phyloP scores from a whole-genome alignment of 2,888 invertebrate genomes.

The Lottia scabra region DNA sequence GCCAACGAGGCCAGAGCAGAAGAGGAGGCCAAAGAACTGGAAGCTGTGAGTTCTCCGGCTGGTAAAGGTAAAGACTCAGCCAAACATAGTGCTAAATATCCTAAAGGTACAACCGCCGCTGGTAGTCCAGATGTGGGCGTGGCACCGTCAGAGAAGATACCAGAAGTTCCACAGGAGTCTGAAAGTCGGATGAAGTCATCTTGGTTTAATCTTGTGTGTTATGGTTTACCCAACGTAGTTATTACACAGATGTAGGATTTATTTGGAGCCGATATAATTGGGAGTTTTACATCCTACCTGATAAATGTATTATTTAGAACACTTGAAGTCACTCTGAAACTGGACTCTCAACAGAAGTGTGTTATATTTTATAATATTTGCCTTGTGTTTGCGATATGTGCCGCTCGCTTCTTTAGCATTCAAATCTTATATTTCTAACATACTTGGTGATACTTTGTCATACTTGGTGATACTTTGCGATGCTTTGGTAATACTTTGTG shows the following conservation, averaged over 20 bases:
- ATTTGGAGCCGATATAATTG: no score
- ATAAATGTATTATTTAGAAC: no score
- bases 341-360: no score
- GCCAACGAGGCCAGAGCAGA: slow-evolving; percentile 40
- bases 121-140: slow-evolving; percentile 7
- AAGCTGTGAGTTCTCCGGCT: slow-evolving; percentile 18
- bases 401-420: no score
- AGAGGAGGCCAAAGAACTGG: slow-evolving; percentile 30
- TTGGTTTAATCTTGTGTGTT: slow-evolving; percentile 66
- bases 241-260: slow-evolving; percentile 50
- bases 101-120: slow-evolving; percentile 30
- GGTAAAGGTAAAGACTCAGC: slow-evolving; percentile 14
- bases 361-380: no score
- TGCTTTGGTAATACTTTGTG: no score
- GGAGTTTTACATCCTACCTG: no score
- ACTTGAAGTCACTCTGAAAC: no score
- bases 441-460: no score
- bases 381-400: no score
- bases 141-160: slow-evolving; percentile 14
- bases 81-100: slow-evolving; percentile 29
- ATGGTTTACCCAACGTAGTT: slow-evolving; percentile 67
- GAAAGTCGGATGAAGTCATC: slow-evolving; percentile 39
- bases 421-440: no score
- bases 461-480: no score
- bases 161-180: slow-evolving; percentile 27